Percentiles rank a stretch among this genome's conserved stretches.
Evolutionary conservation across 2,888 invertebrate genomes (phyloP).

Genomic region (Cheilosia vulpina): DNA sequence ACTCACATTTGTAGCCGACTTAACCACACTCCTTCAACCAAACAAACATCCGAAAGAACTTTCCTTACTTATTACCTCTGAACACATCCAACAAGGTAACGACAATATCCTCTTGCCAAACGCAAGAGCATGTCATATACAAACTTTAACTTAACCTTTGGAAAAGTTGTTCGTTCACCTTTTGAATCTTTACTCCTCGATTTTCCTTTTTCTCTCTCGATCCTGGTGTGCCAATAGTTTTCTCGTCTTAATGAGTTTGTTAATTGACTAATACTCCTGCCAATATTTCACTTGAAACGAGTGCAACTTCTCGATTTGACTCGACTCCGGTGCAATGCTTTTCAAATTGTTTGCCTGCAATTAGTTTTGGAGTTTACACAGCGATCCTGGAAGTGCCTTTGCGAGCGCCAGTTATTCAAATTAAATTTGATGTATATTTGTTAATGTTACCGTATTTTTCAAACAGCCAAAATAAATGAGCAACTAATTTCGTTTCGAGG

Average conservation of each 20-base stretch:
- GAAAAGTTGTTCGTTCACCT: slow-evolving; percentile 31
- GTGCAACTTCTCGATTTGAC: slow-evolving; percentile 28
- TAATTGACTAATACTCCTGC: slow-evolving; percentile 53
- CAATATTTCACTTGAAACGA: slow-evolving; percentile 45
- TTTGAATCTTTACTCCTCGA: not conserved
- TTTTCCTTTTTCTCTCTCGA: not conserved
- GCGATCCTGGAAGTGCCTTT: slow-evolving; percentile 5
- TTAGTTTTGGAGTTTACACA: slow-evolving; percentile 37
- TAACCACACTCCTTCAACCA: not conserved
- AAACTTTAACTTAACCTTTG: slow-evolving; percentile 1
- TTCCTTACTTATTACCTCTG: slow-evolving; percentile 1
- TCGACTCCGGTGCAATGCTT: slow-evolving; percentile 28
- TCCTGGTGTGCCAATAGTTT: slow-evolving; percentile 11
- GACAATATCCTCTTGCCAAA: slow-evolving; percentile 1
- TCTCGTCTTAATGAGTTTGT: slow-evolving; percentile 39
- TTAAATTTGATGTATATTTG: slow-evolving; percentile 30
- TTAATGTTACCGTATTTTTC: slow-evolving; percentile 42
- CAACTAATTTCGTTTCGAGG: slow-evolving; percentile 6
- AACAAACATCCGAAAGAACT: not conserved
- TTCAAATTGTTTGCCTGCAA: slow-evolving; percentile 31
- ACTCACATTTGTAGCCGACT: too few species aligned
- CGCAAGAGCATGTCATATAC: not conserved
- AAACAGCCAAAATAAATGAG: slow-evolving; percentile 39
- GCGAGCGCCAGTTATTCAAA: slow-evolving; percentile 43
- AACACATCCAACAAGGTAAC: not conserved